These are phyloP conservation scores for Nerophis lumbriciformis DNA, from an alignment of 2,113 vertebrate genomes.

Conservation along the genomic window DNA sequence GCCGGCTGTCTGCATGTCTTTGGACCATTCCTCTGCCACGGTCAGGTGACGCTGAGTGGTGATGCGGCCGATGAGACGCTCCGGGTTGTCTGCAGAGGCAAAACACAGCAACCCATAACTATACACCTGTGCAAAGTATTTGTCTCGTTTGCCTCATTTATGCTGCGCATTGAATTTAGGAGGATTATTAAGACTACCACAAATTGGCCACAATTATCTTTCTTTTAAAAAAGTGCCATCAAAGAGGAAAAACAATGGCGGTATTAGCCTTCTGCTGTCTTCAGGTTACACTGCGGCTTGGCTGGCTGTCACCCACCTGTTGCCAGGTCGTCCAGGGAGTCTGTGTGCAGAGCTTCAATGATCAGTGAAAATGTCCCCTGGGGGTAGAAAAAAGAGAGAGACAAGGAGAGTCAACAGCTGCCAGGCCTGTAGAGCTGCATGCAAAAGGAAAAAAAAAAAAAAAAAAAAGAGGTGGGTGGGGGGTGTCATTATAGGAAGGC, in stretches of 20 bases:
- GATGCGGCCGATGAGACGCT: constrained; percentile 90
- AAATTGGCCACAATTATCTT: not conserved
- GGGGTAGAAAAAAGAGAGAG: constrained; percentile 39
- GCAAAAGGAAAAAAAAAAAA: constrained; percentile 9
- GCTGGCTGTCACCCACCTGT: constrained; percentile 81
- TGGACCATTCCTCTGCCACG: constrained; percentile 94
- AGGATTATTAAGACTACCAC: not conserved
- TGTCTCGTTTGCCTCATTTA: not conserved
- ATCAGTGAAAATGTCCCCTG: constrained; percentile 99
- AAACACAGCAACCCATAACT: constrained; percentile 11
- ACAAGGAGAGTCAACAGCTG: constrained; percentile 62
- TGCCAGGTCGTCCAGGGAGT: constrained; percentile 88
- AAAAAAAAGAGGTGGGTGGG: constrained; percentile 1
- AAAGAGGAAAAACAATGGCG: constrained; percentile 17
- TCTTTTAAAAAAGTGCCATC: constrained; percentile 6
- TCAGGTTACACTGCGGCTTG: constrained; percentile 40
- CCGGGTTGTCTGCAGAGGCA: constrained; percentile 80
- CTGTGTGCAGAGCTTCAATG: constrained; percentile 92
- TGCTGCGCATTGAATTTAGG: not conserved
- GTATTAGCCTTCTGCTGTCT: constrained; percentile 34
- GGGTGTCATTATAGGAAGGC: constrained; percentile 36
- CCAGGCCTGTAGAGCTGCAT: constrained; percentile 46
- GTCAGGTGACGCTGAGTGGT: constrained; percentile 92
- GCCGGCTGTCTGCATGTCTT: constrained; percentile 85
- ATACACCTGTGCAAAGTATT: constrained; percentile 12